phyloP scores from a whole-genome alignment of 2,888 invertebrate genomes.

The Rapana venosa region DNA sequence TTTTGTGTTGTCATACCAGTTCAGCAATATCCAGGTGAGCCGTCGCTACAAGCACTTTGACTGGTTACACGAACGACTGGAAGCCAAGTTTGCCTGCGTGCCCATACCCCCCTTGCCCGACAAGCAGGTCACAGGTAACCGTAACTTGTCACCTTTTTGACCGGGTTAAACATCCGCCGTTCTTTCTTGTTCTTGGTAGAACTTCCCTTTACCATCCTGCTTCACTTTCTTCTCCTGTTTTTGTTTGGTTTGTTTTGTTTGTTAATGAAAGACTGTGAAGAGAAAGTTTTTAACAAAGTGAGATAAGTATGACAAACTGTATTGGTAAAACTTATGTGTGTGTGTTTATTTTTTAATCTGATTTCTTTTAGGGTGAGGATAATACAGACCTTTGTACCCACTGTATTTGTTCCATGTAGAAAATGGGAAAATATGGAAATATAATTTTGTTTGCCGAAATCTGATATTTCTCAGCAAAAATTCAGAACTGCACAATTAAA shows the following conservation, averaged over 20 bases:
- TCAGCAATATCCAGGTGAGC: conserved; percentile 91
- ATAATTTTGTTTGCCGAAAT: too few species aligned
- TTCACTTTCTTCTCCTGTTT: not conserved
- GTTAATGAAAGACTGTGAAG: not conserved
- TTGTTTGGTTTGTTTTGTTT: too few species aligned
- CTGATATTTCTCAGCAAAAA: too few species aligned
- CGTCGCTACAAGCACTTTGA: conserved; percentile 99
- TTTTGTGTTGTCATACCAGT: conserved; percentile 79
- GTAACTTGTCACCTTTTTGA: not conserved
- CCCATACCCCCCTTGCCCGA: conserved; percentile 98
- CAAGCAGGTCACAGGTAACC: conserved; percentile 91
- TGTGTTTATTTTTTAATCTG: too few species aligned
- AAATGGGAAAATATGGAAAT: too few species aligned
- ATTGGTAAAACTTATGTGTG: too few species aligned
- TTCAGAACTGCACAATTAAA: too few species aligned
- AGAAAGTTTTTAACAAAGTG: too few species aligned
- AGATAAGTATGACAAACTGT: too few species aligned
- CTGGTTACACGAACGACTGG: conserved; percentile 96
- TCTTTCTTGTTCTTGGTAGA: not conserved
- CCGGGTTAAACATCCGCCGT: not conserved
- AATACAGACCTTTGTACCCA: too few species aligned
- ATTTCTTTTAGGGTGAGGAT: too few species aligned
- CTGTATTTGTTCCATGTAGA: too few species aligned
- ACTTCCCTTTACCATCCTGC: not conserved
- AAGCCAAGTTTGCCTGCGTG: conserved; percentile 95